Conservation (phyloP, 2,113 vertebrate species). For the Percina caprodes region DNA sequence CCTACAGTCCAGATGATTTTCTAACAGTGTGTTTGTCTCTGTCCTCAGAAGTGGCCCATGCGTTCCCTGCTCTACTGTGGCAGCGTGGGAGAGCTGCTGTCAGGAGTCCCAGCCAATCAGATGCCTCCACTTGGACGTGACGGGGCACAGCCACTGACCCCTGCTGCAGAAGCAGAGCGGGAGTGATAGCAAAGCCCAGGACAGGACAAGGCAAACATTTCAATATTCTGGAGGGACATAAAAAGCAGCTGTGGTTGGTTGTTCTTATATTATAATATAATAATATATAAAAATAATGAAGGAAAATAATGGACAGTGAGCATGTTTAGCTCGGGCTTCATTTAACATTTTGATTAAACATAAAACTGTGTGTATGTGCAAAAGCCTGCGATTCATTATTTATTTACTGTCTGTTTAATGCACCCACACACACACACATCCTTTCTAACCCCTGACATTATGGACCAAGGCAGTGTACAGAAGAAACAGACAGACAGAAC, state of each 20-base stretch:
- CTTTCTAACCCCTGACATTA: too few relatives aligned
- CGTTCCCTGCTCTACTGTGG: slow-evolving; percentile 88
- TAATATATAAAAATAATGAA: background rate
- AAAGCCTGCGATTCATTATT: too few relatives aligned
- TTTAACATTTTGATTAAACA: too few relatives aligned
- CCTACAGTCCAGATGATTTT: too few relatives aligned
- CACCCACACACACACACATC: too few relatives aligned
- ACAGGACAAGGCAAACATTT: background rate
- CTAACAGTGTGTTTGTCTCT: background rate
- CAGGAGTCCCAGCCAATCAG: slow-evolving; percentile 70
- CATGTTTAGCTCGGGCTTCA: background rate
- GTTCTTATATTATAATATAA: background rate
- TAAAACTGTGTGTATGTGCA: too few relatives aligned
- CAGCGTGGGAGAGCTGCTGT: slow-evolving; percentile 77
- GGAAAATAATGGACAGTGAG: background rate
- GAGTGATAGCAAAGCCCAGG: slow-evolving; percentile 50
- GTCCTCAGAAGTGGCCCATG: slow-evolving; percentile 91
- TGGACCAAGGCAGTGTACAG: too few relatives aligned
- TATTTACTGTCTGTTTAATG: too few relatives aligned
- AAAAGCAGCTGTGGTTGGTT: background rate
- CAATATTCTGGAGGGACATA: background rate
- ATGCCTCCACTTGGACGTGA: slow-evolving; percentile 47
- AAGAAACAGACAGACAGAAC: too few relatives aligned
- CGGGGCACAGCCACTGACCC: slow-evolving; percentile 20
- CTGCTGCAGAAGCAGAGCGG: slow-evolving; percentile 36